Conservation (phyloP, 2,888 invertebrate genomes). For the Sthenelais limicola region DNA sequence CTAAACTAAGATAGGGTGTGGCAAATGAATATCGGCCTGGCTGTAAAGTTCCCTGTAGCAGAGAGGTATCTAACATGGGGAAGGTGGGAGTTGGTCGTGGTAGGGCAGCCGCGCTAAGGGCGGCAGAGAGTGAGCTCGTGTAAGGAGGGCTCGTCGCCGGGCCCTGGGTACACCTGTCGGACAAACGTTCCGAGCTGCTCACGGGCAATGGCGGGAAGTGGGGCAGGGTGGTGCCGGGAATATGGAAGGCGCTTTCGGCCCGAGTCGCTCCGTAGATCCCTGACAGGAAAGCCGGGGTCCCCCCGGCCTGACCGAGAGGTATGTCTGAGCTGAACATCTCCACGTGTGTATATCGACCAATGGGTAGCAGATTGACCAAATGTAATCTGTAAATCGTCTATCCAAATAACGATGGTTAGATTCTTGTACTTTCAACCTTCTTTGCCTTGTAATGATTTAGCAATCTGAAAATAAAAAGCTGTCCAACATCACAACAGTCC, state of each 20-base stretch:
- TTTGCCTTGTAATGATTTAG: too few species aligned
- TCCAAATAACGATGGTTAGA: too few species aligned
- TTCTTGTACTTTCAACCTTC: too few species aligned
- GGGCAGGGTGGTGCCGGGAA: constrained; percentile 7
- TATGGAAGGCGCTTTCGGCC: constrained; percentile 33
- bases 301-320: too few species aligned
- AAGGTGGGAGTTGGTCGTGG: constrained; percentile 33
- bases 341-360: too few species aligned
- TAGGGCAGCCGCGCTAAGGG: constrained; percentile 4
- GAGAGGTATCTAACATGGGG: constrained; percentile 19
- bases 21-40: constrained; percentile 7
- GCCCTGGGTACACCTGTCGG: not conserved
- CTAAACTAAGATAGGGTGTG: constrained; percentile 26
- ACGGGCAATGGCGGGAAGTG: not conserved
- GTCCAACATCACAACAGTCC: too few species aligned
- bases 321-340: too few species aligned
- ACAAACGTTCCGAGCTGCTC: not conserved
- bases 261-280: constrained; percentile 7
- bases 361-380: too few species aligned
- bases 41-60: constrained; percentile 27
- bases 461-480: too few species aligned
- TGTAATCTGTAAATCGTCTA: too few species aligned
- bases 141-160: not conserved
- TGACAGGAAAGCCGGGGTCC: constrained; percentile 10
- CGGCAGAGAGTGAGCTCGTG: not conserved